Evolutionary conservation across 2,113 vertebrate genomes (phyloP).

Genomic region (Hippocampus zosterae): DNA sequence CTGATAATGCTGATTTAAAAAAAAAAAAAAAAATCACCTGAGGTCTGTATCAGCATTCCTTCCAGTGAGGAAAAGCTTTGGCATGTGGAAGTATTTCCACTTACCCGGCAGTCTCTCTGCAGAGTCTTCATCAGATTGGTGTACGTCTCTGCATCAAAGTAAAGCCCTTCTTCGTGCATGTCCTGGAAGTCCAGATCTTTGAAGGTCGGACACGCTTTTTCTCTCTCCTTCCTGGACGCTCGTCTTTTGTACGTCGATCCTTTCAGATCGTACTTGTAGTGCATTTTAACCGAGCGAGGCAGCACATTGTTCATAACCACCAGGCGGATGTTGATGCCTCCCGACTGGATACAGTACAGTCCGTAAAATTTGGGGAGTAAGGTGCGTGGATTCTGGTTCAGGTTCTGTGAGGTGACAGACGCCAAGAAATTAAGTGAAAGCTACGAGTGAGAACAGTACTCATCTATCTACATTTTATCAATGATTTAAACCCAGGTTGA

Average conservation of each 20-base stretch:
- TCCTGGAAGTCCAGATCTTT: constrained; percentile 85
- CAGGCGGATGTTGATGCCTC: constrained; percentile 75
- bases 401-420: constrained; percentile 55
- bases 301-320: constrained; percentile 79
- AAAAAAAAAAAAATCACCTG: neutral
- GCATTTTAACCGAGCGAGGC: constrained; percentile 73
- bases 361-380: constrained; percentile 76
- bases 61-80: neutral
- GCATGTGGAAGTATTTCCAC: constrained; percentile 42
- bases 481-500: no score
- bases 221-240: constrained; percentile 72
- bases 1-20: constrained; percentile 4
- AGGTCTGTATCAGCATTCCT: constrained; percentile 7
- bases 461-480: neutral
- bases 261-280: constrained; percentile 77
- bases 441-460: neutral
- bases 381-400: constrained; percentile 76
- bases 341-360: constrained; percentile 75
- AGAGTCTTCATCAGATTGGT: constrained; percentile 93
- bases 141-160: constrained; percentile 90
- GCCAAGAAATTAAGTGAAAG: neutral
- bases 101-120: constrained; percentile 91
- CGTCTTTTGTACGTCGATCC: constrained; percentile 75
- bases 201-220: constrained; percentile 69
- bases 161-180: constrained; percentile 89